Percentiles rank a stretch among this genome's conserved stretches.
Conservation (phyloP, 2,888 invertebrate genomes). For the Acheta domesticus region DNA sequence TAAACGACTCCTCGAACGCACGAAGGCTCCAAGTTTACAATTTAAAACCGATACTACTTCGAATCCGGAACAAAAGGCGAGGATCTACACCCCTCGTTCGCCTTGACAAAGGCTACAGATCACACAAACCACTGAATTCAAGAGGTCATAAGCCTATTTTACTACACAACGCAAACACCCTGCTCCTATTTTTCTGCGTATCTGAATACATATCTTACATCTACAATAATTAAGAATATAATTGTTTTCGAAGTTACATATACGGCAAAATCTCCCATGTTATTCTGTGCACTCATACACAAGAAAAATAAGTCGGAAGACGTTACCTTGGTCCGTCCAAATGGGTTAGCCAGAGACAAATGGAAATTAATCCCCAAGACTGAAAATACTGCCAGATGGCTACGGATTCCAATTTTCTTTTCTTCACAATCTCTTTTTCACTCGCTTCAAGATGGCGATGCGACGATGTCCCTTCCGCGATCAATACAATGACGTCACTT, state of each 20-base stretch:
- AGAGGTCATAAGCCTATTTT: too few species aligned
- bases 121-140: too few species aligned
- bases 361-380: constrained; percentile 50
- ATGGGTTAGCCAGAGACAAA: constrained; percentile 66
- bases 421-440: constrained; percentile 44
- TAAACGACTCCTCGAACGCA: not conserved
- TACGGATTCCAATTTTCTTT: constrained; percentile 46
- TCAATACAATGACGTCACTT: constrained; percentile 53
- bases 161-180: too few species aligned
- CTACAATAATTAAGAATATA: not conserved
- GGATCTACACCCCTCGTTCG: not conserved
- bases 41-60: not conserved
- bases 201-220: too few species aligned
- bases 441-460: constrained; percentile 53
- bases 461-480: constrained; percentile 49
- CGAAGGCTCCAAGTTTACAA: not conserved
- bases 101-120: not conserved
- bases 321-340: constrained; percentile 76
- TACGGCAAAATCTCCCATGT: not conserved
- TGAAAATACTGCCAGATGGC: constrained; percentile 47
- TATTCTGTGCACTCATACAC: not conserved
- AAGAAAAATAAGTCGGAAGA: not conserved
- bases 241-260: constrained; percentile 19
- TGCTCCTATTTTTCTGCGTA: too few species aligned
- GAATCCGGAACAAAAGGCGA: not conserved